Evolutionary conservation across 2,888 invertebrate species (phyloP), one percentile per base, ranked within the genome.

Genomic region (Hartigia nigra): DNA sequence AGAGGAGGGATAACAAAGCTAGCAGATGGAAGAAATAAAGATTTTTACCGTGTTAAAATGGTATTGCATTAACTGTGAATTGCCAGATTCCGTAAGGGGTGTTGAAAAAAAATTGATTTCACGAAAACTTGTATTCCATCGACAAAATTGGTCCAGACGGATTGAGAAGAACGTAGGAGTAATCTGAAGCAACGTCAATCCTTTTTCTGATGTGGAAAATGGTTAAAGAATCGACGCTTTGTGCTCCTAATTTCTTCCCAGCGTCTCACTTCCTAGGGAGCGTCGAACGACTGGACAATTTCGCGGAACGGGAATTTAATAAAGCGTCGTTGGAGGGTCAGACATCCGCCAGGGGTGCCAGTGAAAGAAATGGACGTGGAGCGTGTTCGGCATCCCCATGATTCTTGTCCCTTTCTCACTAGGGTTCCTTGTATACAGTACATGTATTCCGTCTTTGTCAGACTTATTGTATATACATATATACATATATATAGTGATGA

Each of bases 291-390:
- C 79, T 37, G 79, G 83, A 83, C 84, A 81, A 82, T 85, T 82
- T 82, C 81, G 75, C 69, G 35, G 78, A 81, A 85, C 81, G 81
- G 80, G 85, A 85, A 85, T 85, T 85, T 85, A 85, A 85, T 85
- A 85, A 85, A 85, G 82, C 78, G 75, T 72, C 72, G n/a, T 34
- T 31, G 31, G n/a, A 72, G 78, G 77, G 76, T 72, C 34, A 35
- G 75, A 81, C 80, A 78, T 77, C 55, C 82, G 81, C 82, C 81
- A 81, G 78, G 76, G 37, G 80, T 78, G 81, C 80, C 78, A 80
- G 75, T 79, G 72, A 82, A 83, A 84, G 84, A 83, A 86, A 85
- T 85, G 81, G 82, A 85, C 82, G 82, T 75, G 81, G 78, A 83
- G 76, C 84, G 85, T 86, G 84, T 83, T 82, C 81, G 81, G 84